Base-by-base conservation (phyloP, 1,140 invertebrate species). In the Drosophila dunni region DNA sequence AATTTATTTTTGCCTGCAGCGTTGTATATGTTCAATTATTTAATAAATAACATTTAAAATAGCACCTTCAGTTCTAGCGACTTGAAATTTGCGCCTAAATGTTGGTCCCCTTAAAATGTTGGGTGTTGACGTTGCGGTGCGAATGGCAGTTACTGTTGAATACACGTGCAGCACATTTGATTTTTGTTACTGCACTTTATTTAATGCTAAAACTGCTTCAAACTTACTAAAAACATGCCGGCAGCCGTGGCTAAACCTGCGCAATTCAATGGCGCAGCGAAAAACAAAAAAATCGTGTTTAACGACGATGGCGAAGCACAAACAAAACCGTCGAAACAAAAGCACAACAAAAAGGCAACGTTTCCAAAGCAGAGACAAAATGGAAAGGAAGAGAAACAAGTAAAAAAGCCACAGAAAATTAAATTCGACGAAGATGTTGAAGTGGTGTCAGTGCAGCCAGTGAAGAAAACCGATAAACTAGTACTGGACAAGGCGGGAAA, bases 261-360 rank as follows among this genome's bases (percentile, higher is more conserved):
- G 44, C 73, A 78, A 38, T 71, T 89, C 9, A 69, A 75, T 51
- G 69, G 75, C 5, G 57, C 75, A 53, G 44, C 57, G 13, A 89
- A 81, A 73, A 88, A 90, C 17, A 91, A 92, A 42, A 92, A 91
- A 65, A 91, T 92, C 15, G 64, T 91, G 0, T 92, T 92, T 17
- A 77, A 79, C 33, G 91, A 92, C 7, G 72, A 91, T 2, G 91
- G 88, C 3, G 81, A 91, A 58, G 79, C 69, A 5, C 34, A 83
- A 13, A 13, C 33, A 44, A 78, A 73, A 10, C 66, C 68, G 7
- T 53, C 48, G 9, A 60, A 73, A 75, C 60, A 74, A 29, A 73
- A 73, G 51, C 58, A 51, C 15, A 51, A 72, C 58, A 60, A 61
- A 54, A 66, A 71, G 13, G 1, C 8, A n/a, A 40, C n/a, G 48